Conservation (phyloP, 2,888 invertebrate genomes). For the Melieria crassipennis region DNA sequence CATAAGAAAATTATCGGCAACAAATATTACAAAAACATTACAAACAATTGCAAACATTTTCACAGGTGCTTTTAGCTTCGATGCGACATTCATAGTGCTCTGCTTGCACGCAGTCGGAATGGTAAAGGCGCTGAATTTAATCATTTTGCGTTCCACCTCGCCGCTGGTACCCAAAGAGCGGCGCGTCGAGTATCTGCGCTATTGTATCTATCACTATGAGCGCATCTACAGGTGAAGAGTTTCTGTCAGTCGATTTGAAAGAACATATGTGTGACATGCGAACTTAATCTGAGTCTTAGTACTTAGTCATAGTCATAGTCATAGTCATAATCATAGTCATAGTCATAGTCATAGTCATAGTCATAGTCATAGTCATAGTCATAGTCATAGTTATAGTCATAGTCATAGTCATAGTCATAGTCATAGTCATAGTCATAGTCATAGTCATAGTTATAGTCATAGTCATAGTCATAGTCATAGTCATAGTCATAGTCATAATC, state of each 20-base stretch:
- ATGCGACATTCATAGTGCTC: conserved; percentile 55
- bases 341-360: too few relatives aligned
- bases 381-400: too few relatives aligned
- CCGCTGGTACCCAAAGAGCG: conserved; percentile 48
- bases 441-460: too few relatives aligned
- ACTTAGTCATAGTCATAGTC: too few relatives aligned
- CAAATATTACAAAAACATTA: not conserved
- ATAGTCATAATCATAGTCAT: too few relatives aligned
- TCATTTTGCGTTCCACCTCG: conserved; percentile 50
- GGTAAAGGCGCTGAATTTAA: conserved; percentile 44
- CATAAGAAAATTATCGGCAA: not conserved
- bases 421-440: too few relatives aligned
- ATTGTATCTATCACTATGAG: conserved; percentile 54
- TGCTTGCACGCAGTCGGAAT: conserved; percentile 54
- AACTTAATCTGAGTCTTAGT: too few relatives aligned
- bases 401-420: too few relatives aligned
- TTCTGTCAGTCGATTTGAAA: not conserved
- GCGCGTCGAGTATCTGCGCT: conserved; percentile 52
- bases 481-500: too few relatives aligned
- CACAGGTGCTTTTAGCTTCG: conserved; percentile 55
- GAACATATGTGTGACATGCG: too few relatives aligned
- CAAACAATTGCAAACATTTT: not conserved
- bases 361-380: too few relatives aligned
- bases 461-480: too few relatives aligned
- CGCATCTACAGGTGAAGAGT: conserved; percentile 47